Evolutionary conservation across 1,140 invertebrate genomes (phyloP).

Genomic region (Nephotettix cincticeps): DNA sequence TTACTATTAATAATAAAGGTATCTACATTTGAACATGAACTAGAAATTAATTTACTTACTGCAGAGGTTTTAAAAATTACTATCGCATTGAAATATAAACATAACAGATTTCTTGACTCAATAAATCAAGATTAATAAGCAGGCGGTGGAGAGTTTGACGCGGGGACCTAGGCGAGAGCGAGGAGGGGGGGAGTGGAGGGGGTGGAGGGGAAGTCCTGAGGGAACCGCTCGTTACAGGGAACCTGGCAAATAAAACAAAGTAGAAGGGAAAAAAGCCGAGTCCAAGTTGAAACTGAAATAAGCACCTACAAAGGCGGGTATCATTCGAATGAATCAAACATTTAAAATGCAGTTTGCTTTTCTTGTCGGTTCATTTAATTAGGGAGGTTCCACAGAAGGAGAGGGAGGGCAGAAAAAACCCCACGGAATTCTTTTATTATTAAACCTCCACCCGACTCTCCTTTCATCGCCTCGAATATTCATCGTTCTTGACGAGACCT

Average conservation of each 20-base stretch:
- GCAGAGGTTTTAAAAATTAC: too few relatives aligned
- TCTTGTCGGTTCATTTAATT: constrained; percentile 42
- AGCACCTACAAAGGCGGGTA: constrained; percentile 11
- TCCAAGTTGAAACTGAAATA: constrained; percentile 10
- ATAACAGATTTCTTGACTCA: too few relatives aligned
- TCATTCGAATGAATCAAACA: constrained; percentile 29
- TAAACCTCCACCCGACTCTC: constrained; percentile 27
- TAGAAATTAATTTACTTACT: too few relatives aligned
- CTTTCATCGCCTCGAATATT: not conserved
- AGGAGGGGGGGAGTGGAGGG: not conserved
- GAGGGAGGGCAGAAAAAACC: constrained; percentile 25
- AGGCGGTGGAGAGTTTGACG: too few relatives aligned
- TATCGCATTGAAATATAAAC: too few relatives aligned
- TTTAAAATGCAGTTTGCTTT: constrained; percentile 42
- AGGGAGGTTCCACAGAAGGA: constrained; percentile 31
- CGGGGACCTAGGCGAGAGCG: not conserved
- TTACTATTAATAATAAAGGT: too few relatives aligned
- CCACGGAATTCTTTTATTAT: constrained; percentile 37
- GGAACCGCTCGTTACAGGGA: constrained; percentile 3
- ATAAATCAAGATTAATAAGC: too few relatives aligned
- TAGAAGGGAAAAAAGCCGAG: not conserved
- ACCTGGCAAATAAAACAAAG: constrained; percentile 16
- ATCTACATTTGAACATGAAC: too few relatives aligned
- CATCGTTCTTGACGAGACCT: too few relatives aligned
- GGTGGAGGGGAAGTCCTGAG: not conserved